Conservation (phyloP, 2,113 vertebrate species). For the Phocoena sinus region DNA sequence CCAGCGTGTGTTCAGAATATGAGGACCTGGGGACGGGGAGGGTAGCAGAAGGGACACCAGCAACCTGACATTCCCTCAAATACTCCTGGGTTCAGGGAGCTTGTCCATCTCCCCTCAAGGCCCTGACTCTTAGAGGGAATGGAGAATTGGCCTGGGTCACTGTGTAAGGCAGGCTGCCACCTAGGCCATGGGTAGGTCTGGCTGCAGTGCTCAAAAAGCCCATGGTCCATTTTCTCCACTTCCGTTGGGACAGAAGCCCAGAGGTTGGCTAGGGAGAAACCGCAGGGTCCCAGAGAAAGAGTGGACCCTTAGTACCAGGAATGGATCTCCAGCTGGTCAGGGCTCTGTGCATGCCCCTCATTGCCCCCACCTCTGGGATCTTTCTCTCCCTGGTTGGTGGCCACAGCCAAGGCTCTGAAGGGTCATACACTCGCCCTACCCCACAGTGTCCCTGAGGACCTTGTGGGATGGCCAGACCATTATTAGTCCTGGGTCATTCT, state of each 20-base stretch:
- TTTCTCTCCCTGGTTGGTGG: neutral
- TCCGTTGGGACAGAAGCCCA: neutral
- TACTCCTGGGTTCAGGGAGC: neutral
- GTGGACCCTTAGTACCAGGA: neutral
- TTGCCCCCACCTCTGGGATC: neutral
- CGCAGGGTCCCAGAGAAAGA: neutral
- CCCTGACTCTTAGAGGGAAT: neutral
- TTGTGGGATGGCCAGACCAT: neutral
- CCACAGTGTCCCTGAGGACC: neutral
- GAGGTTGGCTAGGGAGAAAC: neutral
- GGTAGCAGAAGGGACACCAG: neutral
- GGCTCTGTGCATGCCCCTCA: neutral
- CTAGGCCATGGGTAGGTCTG: neutral
- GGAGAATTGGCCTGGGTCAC: neutral
- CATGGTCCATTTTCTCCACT: neutral
- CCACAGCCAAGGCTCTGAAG: neutral
- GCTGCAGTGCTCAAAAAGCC: neutral
- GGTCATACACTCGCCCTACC: neutral
- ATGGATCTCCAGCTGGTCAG: neutral
- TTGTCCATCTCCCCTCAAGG: neutral
- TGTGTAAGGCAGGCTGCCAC: neutral
- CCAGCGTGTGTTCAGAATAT: neutral
- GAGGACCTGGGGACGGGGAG: too few relatives aligned
- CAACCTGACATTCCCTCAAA: neutral
- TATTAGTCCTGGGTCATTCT: neutral